Base-by-base conservation (phyloP, 2,888 invertebrate species). In the Temnothorax rugatulus region DNA sequence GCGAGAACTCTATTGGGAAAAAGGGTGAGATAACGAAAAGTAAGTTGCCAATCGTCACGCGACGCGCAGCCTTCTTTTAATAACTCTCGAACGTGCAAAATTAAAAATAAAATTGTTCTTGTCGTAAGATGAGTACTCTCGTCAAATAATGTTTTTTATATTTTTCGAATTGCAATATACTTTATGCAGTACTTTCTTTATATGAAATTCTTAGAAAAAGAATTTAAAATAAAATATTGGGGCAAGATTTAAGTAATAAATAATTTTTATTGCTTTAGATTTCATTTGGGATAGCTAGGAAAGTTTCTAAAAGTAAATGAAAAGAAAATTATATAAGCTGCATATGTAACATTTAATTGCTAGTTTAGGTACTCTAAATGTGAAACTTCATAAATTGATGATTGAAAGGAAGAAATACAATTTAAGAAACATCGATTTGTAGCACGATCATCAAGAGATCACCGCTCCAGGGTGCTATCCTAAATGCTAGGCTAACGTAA, bases 401-500 rank as follows among this genome's bases (percentile, higher is more conserved):
- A 54, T 5, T 38, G 38, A 15, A 11, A 25, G 38, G 7, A 38
- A 25, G 54, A 41, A 73, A 21, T 4, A 11, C 25, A 15, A 21
- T 64, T 64, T 50, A 50, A 76, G 38, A 66, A 76, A 50, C 34
- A 4, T 50, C 50, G 4, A 75, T 50, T 44, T 50, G 15, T 18
- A 21, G 34, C 21, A 21, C 34, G 9, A 1, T 21, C 34, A 21
- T 50, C 50, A 11, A 29, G 29, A 34, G 15, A 75, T 21, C 64
- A 41, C 3, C 66, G 50, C 11, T 63, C 34, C 34, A 50, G 47
- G 75, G 11, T 21, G 34, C 47, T 76, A 15, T 15, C 47, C 75
- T 76, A 76, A 76, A 76, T 64, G 34, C 47, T 66, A 25, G 34
- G 29, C 63, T 66, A 89, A 89, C 90, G 90, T 89, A 91, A 90